A percentile compares a stretch with the other conserved stretches of the same genome.
These are phyloP conservation scores for Cercocebus atys DNA, from an alignment of 2,113 vertebrate species.

Conservation along the genomic window DNA sequence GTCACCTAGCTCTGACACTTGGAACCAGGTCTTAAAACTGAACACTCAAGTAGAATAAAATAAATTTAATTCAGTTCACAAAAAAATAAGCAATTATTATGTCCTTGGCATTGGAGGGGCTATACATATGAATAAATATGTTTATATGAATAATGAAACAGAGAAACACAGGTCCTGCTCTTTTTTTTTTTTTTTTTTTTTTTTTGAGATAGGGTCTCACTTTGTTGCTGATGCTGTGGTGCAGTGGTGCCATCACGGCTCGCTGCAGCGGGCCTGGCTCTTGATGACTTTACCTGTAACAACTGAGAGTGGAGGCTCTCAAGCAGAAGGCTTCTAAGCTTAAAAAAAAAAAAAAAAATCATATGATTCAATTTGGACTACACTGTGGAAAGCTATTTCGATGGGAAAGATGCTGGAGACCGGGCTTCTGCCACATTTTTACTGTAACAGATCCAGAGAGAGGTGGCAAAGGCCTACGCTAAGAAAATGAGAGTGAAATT, in stretches of 20 bases:
- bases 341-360: background rate
- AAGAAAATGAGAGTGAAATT: background rate
- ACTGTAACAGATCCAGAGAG: background rate
- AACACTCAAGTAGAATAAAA: background rate
- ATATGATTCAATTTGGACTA: background rate
- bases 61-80: background rate
- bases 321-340: background rate
- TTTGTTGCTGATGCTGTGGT: no score
- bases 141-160: background rate
- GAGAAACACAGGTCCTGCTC: background rate
- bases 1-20: background rate
- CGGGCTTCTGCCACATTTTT: background rate
- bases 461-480: background rate
- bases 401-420: background rate
- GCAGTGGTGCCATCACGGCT: no score
- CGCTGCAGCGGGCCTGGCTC: background rate
- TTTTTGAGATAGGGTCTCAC: no score
- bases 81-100: background rate
- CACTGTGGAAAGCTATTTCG: background rate
- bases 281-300: background rate
- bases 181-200: no score
- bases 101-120: background rate
- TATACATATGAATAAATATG: background rate
- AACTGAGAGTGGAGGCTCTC: background rate
- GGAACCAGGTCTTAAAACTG: background rate